Evolutionary conservation across 35 echinoderm and acorn worm species (phyloP).

Genomic region (Amphiura filiformis): DNA sequence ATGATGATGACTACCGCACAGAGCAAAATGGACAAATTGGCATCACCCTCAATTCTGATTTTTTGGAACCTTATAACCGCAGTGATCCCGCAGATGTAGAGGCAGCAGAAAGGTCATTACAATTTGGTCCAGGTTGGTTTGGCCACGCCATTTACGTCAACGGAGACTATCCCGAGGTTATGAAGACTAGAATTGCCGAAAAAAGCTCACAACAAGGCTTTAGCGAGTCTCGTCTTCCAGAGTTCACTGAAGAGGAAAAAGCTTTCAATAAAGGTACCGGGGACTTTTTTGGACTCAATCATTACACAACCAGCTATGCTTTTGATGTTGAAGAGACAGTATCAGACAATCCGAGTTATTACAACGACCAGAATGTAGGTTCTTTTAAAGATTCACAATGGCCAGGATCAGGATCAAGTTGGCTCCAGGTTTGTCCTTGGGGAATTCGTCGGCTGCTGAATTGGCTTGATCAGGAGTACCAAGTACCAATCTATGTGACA

Average conservation of each 20-base stretch:
- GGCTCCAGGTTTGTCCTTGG: conserved; percentile 82
- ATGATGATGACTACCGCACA: conserved; percentile 12
- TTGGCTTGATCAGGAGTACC: conserved; percentile 80
- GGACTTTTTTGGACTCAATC: too few relatives aligned
- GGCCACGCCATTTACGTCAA: too few relatives aligned
- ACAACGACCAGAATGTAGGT: conserved; percentile 41
- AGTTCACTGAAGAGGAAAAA: too few relatives aligned
- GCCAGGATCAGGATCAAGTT: conserved; percentile 69
- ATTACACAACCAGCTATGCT: conserved; percentile 75
- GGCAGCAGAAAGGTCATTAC: conserved; percentile 58
- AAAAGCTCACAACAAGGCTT: conserved; percentile 67
- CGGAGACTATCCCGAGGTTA: conserved; percentile 81
- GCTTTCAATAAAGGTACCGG: too few relatives aligned
- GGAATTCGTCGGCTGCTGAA: conserved; percentile 64
- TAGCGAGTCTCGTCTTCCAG: too few relatives aligned
- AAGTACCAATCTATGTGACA: too few relatives aligned
- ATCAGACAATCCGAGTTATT: conserved; percentile 39
- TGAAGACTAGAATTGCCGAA: conserved; percentile 64
- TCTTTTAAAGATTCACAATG: conserved; percentile 51
- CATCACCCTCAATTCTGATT: conserved; percentile 83
- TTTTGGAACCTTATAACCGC: too few relatives aligned
- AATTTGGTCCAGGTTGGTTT: conserved; percentile 72
- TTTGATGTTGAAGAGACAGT: conserved; percentile 18
- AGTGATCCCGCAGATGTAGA: conserved; percentile 39
- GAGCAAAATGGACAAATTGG: conserved; percentile 70